Base-by-base conservation (phyloP, 2,888 invertebrate species). In the Stratiomys singularior region DNA sequence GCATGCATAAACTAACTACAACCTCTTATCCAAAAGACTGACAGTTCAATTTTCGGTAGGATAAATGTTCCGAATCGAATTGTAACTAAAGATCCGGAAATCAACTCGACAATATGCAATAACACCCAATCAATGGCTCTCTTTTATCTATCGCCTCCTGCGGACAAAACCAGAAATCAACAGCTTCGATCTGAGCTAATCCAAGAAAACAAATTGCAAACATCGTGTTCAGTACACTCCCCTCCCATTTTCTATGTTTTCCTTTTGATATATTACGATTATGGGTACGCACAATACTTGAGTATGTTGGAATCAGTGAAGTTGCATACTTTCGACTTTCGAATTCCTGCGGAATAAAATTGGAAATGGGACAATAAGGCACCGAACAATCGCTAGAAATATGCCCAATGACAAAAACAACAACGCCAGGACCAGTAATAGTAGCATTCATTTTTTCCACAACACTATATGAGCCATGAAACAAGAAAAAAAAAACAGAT, bases 401-500 rank as follows among this genome's bases (percentile, higher is more conserved):
- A 63, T 13, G 15, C 2, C 11, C 30, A n/a, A 66, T 9, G 44
- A 18, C 44, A 21, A n/a, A n/a, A n/a, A 21, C 44, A 37, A 21
- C 66, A 66, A 37, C 66, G 5, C 44, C 0, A 30, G 18, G 5
- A 25, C 11, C 60, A 21, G 23, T 60, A 15, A 18, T 25, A 21
- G 25, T 25, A 60, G 15, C 60, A 60, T 60, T 60, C 60, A 60
- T 66, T 66, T 66, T 30, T 27, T 18, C 21, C 56, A 18, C 18
- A 1, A 28, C 56, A 30, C 56, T 56, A 74, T 74, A 74, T 74
- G 74, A 74, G 74, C 58, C 74, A 60, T 74, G 44, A 74, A 74
- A 74, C 74, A 74, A 74, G 74, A 23, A 72, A 69, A 67, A 67
- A 15, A 37, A 74, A 74, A n/a, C n/a, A n/a, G n/a, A 74, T 37